These are phyloP conservation scores for Semnornis frantzii DNA, from an alignment of 2,113 vertebrate genomes.

Conservation along the genomic window DNA sequence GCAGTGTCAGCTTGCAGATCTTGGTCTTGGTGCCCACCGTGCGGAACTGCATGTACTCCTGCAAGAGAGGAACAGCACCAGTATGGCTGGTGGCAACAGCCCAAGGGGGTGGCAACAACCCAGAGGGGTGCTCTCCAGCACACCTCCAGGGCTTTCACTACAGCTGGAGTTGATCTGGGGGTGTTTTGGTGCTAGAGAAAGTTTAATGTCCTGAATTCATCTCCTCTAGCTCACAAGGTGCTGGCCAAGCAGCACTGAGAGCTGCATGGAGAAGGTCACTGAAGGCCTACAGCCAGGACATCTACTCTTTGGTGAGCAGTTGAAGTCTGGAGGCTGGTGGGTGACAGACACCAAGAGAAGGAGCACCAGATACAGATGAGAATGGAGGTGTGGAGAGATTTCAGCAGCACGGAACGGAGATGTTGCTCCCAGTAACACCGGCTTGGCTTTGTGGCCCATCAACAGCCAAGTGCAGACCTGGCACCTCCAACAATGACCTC, in stretches of 20 bases:
- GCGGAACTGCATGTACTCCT: constrained; percentile 87
- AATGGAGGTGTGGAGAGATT: background rate
- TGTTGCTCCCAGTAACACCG: background rate
- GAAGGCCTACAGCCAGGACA: background rate
- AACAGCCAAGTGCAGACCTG: background rate
- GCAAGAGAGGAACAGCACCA: background rate
- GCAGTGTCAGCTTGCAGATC: constrained; percentile 84
- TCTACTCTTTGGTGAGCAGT: background rate
- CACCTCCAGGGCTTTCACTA: background rate
- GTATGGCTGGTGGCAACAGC: too few species aligned
- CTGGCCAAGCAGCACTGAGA: background rate
- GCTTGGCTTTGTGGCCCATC: background rate
- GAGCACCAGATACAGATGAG: background rate
- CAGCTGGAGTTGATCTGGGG: background rate
- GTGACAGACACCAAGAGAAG: background rate
- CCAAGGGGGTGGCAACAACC: too few species aligned
- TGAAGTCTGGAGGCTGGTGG: background rate
- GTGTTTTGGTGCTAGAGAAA: background rate
- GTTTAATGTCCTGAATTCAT: background rate
- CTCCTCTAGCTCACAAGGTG: background rate
- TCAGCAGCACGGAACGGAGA: background rate
- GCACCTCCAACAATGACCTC: background rate
- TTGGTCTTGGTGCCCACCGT: constrained; percentile 85
- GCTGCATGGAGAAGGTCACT: background rate
- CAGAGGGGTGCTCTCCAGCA: background rate